These are phyloP conservation scores for Artibeus jamaicensis DNA, from an alignment of 2,797 vertebrate species.

Conservation along the genomic window DNA sequence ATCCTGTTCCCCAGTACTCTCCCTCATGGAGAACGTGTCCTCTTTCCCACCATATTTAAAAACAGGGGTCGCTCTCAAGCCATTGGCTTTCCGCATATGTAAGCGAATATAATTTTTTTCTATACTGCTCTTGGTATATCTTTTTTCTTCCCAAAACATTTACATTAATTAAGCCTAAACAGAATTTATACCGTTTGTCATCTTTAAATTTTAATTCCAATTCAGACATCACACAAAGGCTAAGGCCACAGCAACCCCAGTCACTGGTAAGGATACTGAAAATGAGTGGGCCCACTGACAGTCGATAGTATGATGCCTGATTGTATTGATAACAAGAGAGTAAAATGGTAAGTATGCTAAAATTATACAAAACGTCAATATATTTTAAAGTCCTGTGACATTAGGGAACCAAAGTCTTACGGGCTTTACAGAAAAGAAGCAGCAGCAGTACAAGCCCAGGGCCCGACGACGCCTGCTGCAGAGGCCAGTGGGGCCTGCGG, in stretches of 20 bases:
- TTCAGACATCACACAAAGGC: not conserved
- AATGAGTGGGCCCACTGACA: not conserved
- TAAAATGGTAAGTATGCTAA: not conserved
- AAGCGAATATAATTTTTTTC: not conserved
- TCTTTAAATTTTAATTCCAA: conserved; percentile 30
- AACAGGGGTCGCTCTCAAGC: not conserved
- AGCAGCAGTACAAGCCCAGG: not conserved
- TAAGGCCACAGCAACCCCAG: not conserved
- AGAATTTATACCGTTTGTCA: not conserved
- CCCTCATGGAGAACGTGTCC: not conserved
- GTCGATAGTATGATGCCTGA: not conserved
- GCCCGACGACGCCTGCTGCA: not conserved
- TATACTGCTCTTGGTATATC: not conserved
- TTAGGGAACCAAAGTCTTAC: not conserved
- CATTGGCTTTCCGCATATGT: not conserved
- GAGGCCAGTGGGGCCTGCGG: not conserved
- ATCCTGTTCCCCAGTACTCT: not conserved
- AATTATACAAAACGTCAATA: not conserved
- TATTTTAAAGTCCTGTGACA: not conserved
- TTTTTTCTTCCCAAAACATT: conserved; percentile 29
- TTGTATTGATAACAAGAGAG: not conserved
- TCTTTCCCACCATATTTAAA: not conserved
- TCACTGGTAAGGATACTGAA: not conserved
- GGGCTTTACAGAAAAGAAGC: not conserved
- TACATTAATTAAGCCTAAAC: not conserved